Base-by-base conservation (phyloP, 2,888 invertebrate species). In the Sthenelais limicola region DNA sequence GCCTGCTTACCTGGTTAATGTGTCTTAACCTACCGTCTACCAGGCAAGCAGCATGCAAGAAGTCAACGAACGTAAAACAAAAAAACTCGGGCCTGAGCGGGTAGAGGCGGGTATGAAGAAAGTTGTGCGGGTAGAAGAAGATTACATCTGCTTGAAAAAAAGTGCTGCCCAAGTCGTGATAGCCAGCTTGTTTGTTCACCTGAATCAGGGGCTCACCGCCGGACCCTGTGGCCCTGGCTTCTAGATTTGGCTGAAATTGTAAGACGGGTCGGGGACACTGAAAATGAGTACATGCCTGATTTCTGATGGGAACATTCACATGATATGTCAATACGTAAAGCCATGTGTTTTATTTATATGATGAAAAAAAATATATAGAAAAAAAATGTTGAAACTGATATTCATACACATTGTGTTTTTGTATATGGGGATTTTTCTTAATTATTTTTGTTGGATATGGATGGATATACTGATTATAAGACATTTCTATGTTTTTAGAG, bases 351-450 rank as follows among this genome's bases (percentile, higher is more conserved):
- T 52, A 38, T 38, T 26, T 62, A 38, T 62, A 62, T 24, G 38
- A 62, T 43, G 21, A 62, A 21, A n/a, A 62, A 35, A 56, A 56
- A 38, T 15, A 62, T 21, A 9, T 35, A n/a, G n/a, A n/a, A 51
- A 51, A 35, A 62, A n/a, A 43, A 28, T 26, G 35, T 62, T 62
- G 62, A 62, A 62, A 49, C 67, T 49, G 49, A 56, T 70, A 35
- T 71, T 80, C 79, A 79, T 81, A 78, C 75, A 78, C 74, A 72
- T 80, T 81, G 78, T 81, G 79, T 82, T 80, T n/a, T 80, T 82
- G 80, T 81, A 80, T 79, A 79, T 79, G 81, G 80, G 80, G 77
- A 79, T 81, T 81, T 82, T 81, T 80, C 74, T 80, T 81, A 79
- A 78, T 79, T 79, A 77, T 79, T 81, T 72, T 81, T 80, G 80